Evolutionary conservation across 2,113 vertebrate species (phyloP), one percentile per base, ranked within the genome.

Genomic region (Maccullochella peelii): DNA sequence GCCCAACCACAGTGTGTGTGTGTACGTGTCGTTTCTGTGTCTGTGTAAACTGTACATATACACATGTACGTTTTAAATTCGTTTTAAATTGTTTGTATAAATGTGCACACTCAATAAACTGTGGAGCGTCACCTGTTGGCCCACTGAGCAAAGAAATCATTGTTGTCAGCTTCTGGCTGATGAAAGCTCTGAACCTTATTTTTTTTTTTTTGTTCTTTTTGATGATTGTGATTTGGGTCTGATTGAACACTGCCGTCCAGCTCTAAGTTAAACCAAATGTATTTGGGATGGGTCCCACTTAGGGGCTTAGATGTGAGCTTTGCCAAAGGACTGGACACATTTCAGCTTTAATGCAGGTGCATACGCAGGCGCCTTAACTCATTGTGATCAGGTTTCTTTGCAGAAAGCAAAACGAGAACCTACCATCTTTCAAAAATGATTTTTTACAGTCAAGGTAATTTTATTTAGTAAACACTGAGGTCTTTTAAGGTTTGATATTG

Each of bases 221-320:
- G 50, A 84, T 67, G 67, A 72, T 84, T 69, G 71, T 73, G 70
- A 80, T 86, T 90, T 65, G 50, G 49, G 57, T 54, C 30, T 69
- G 69, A 88, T 86, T 73, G 38, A 82, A 81, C 33, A 4, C 57
- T 70, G 69, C 14, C 0, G 68, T 82, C 75, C 74, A 67, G 71
- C 73, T 63, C 69, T 92, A 86, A 93, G 88, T 86, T 72, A 70
- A 93, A 88, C 80, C 89, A 90, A 93, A 92, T 90, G 91, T 83
- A 33, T 77, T 83, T 72, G 89, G 83, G 84, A 49, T 33, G 77
- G 71, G 85, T 83, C 73, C 42, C 80, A 33, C 23, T 57, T 40
- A 86, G 62, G 54, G 69, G 62, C 79, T 86, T 70, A 74, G 69
- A 84, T 49, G 14, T 61, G 57, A 80, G 76, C 61, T 75, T 73